phyloP scores from a whole-genome alignment of 2,797 vertebrate genomes.

The Parauchenoglanis ngamensis region DNA sequence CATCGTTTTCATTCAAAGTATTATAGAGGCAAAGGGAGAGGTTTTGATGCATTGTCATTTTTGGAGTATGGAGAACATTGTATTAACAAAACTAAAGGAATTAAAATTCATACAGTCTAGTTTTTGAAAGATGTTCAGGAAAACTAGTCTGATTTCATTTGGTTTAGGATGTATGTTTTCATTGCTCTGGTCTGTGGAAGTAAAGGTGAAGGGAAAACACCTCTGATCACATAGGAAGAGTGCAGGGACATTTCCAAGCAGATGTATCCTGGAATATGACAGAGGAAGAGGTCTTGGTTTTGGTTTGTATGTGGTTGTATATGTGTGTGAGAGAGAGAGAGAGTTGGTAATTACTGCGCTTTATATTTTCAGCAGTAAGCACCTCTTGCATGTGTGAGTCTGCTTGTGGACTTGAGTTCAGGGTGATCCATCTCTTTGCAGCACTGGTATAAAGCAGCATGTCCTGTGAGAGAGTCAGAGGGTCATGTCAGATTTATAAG shows the following conservation, averaged over 20 bases:
- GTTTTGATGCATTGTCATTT: neutral
- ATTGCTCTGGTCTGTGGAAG: conserved; percentile 1
- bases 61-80: neutral
- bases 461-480: conserved; percentile 55
- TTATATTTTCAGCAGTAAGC: conserved; percentile 41
- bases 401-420: conserved; percentile 34
- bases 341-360: conserved; percentile 23
- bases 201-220: conserved; percentile 41
- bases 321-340: neutral
- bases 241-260: conserved; percentile 45
- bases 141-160: neutral
- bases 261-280: conserved; percentile 55
- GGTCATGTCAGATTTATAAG: conserved; percentile 4
- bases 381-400: conserved; percentile 13
- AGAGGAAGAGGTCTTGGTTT: conserved; percentile 37
- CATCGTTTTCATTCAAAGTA: neutral
- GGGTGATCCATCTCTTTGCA: conserved; percentile 11
- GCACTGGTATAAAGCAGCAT: conserved; percentile 54
- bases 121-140: conserved; percentile 1
- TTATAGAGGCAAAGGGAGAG: neutral
- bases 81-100: neutral
- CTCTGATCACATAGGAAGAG: conserved; percentile 30
- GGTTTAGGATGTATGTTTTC: neutral
- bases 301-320: neutral
- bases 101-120: neutral